A percentile compares a stretch with the other conserved stretches of the same genome.
phyloP scores from a whole-genome alignment of 2,797 vertebrate genomes.

The Balearica regulorum region DNA sequence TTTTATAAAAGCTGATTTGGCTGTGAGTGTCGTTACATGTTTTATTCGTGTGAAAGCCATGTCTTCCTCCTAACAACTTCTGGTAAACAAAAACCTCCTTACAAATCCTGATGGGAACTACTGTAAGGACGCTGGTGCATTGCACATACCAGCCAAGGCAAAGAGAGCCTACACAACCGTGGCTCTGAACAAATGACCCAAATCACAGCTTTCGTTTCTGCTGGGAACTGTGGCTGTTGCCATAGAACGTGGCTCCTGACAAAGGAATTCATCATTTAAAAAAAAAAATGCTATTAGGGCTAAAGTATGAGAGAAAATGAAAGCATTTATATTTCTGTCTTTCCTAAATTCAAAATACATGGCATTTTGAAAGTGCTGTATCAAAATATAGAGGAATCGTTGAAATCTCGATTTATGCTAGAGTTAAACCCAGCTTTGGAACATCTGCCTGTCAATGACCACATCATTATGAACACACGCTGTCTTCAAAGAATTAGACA shows the following conservation, averaged over 20 bases:
- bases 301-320: not conserved
- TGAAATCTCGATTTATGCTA: slow-evolving; percentile 11
- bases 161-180: not conserved
- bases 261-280: not conserved
- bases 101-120: not conserved
- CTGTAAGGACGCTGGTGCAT: not conserved
- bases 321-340: not conserved
- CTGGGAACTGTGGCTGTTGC: not conserved
- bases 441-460: not conserved
- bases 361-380: not conserved
- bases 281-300: not conserved
- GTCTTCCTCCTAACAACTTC: not conserved
- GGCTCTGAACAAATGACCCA: not conserved
- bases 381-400: slow-evolving; percentile 23
- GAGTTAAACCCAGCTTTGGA: slow-evolving; percentile 33
- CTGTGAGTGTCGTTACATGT: not conserved
- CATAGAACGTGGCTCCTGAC: not conserved
- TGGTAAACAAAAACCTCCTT: not conserved
- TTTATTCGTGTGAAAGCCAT: not conserved
- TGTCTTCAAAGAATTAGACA: slow-evolving; percentile 45
- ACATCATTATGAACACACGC: slow-evolving; percentile 35
- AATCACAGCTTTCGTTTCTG: not conserved
- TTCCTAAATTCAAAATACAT: slow-evolving; percentile 27
- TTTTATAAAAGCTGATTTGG: not conserved
- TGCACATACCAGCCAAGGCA: not conserved